These are phyloP conservation scores for Acropternis orthonyx DNA, from an alignment of 2,797 vertebrate species.

Conservation along the genomic window DNA sequence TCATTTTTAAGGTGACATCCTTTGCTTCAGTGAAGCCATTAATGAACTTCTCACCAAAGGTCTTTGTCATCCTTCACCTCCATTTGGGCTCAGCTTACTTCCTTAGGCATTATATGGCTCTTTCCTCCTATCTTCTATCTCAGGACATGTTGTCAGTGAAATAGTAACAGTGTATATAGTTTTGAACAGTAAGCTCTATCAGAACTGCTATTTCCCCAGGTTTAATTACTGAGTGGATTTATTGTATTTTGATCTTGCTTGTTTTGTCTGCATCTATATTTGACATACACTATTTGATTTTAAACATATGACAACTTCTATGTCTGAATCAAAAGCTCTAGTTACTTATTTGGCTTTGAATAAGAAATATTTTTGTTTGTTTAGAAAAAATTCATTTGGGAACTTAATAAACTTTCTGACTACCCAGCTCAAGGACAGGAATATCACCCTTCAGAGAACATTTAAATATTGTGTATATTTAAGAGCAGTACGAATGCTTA, in stretches of 20 bases:
- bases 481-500: not conserved
- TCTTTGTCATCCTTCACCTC: not conserved
- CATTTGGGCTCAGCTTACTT: not conserved
- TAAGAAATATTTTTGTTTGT: not conserved
- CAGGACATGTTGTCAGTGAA: not conserved
- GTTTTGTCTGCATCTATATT: not conserved
- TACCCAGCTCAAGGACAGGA: not conserved
- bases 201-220: not conserved
- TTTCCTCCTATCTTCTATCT: not conserved
- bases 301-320: not conserved
- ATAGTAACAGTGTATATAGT: not conserved
- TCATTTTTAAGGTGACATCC: not conserved
- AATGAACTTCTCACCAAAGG: not conserved
- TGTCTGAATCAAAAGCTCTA: not conserved
- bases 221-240: not conserved
- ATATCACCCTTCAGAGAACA: not conserved
- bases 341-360: not conserved
- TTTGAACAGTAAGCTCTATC: not conserved
- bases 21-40: not conserved
- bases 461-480: not conserved
- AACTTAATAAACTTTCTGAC: not conserved
- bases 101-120: not conserved
- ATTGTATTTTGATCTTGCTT: not conserved
- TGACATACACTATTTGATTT: not conserved
- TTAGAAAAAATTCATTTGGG: not conserved